Evolutionary conservation across 2,113 vertebrate genomes (phyloP), one percentile per base, ranked within the genome.

Genomic region (Calidris pygmaea): DNA sequence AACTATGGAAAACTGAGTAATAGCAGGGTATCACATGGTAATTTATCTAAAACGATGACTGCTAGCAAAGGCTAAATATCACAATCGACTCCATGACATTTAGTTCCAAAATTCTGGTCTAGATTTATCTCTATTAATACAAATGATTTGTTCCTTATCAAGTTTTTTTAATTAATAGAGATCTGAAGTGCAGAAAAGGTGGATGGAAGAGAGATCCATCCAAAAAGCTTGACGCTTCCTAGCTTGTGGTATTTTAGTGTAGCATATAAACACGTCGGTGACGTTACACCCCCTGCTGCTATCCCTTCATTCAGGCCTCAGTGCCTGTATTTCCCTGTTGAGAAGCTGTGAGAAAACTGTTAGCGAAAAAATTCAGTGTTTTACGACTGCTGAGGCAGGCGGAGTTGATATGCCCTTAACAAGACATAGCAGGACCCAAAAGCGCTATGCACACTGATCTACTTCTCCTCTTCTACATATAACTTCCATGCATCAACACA

Each of bases 401-500:
- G 62, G n/a, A 67, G 32, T 14, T 81, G 67, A 65, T 26, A 50
- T 60, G 52, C 27, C 58, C 52, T 76, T 73, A 76, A 60, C 13
- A 67, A 89, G 55, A 39, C 22, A 48, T 1, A 68, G 71, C 4
- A 83, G 37, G 30, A 65, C 59, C 70, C 30, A 65, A 79, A 55
- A 59, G 12, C 9, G 10, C 45, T 14, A 6, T 6, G 26, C 24
- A 53, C 76, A 68, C 24, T 14, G 27, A 75, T n/a, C 59, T 58
- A 3, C 27, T 73, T 43, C 43, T 35, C 32, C 11, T 88, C 85
- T 87, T 67, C 66, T 63, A 48, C 15, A 45, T 16, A 7, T 53
- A 92, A 89, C 92, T 96, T 90, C 85, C 41, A 24, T 60, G 71
- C 72, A 85, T 37, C 68, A 70, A 78, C 73, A 48, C 85, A 89